Conservation (phyloP, 64 coral and sea anemone species). For the Acropora yongei region DNA sequence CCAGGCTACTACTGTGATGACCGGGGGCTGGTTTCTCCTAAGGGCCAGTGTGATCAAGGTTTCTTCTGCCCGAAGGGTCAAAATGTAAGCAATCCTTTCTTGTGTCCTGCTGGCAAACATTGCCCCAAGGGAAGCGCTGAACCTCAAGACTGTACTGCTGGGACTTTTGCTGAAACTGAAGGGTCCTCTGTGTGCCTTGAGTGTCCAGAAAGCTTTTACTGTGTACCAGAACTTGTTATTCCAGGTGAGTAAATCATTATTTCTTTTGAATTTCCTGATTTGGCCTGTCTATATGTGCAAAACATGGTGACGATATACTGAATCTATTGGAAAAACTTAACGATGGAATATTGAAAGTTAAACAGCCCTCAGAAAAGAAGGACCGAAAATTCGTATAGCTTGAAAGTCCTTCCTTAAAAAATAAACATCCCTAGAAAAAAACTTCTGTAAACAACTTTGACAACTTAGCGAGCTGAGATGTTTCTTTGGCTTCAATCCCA, state of each 20-base stretch:
- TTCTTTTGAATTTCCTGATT: background rate
- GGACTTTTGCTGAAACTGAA: constrained; percentile 71
- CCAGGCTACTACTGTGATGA: constrained; percentile 91
- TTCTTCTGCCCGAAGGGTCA: constrained; percentile 85
- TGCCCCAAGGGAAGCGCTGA: constrained; percentile 75
- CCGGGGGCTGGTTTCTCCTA: constrained; percentile 75
- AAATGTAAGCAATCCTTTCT: constrained; percentile 66
- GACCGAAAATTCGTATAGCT: no score
- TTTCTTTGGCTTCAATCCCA: background rate
- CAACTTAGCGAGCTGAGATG: background rate
- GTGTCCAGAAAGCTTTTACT: constrained; percentile 84
- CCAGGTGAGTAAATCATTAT: constrained; percentile 54
- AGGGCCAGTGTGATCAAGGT: constrained; percentile 75
- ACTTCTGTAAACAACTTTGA: background rate
- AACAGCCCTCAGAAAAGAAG: no score
- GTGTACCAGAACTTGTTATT: constrained; percentile 63
- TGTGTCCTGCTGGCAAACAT: constrained; percentile 72
- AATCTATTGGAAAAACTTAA: no score
- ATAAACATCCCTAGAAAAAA: no score
- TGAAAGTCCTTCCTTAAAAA: no score
- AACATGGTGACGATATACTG: no score
- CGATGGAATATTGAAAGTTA: no score
- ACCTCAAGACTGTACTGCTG: constrained; percentile 63
- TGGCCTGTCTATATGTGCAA: background rate
- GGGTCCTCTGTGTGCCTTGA: constrained; percentile 51